Evolutionary conservation across 92 coral and sea anemone genomes (phyloP), one percentile per base, ranked within the genome.

Genomic region (Bergia sp.): DNA sequence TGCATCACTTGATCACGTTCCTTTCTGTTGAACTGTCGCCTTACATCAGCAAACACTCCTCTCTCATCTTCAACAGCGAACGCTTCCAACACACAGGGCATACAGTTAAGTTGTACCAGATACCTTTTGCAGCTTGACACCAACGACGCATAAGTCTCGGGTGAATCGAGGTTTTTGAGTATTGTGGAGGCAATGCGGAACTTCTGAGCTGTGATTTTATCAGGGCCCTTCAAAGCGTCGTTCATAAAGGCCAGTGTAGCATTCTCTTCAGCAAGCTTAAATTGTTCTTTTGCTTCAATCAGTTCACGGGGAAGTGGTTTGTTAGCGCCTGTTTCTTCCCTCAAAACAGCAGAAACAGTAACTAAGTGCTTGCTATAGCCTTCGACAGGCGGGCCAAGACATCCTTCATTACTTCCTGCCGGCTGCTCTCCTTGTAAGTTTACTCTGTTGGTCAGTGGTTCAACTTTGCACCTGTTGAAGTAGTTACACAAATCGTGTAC

Each of bases 221-320:
- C 90, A 21, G 45, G 57, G 37, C 55, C 79, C 5, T 43, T 76
- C 85, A 88, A 49, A 23, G 77, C 79, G 45, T 88, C 83, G 86
- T 88, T 88, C 1, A 61, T 64, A 36, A 88, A 61, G 23, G 90
- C 90, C 23, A 55, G 41, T n/a, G 90, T 88, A 4, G 90, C 90
- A 39, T 73, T 58, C 23, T 41, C 64, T 37, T 81, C 73, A 13
- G 90, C 90, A 47, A 61, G 36, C n/a, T 88, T 10, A 40, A 88
- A 88, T 18, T 80, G 37, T n/a, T 29, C 12, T 79, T 71, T 80
- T 7, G 90, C 90, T 20, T 80, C 83, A 23, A 53, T 21, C 43
- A 76, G 21, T 76, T 76, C 80, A 39, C 49, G 80, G n/a, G 80
- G 29, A 29, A 29, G 29, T 29, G 29, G 29, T 29, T 29, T 29